Conservation (phyloP, 2,113 vertebrate species). For the Bucco capensis region DNA sequence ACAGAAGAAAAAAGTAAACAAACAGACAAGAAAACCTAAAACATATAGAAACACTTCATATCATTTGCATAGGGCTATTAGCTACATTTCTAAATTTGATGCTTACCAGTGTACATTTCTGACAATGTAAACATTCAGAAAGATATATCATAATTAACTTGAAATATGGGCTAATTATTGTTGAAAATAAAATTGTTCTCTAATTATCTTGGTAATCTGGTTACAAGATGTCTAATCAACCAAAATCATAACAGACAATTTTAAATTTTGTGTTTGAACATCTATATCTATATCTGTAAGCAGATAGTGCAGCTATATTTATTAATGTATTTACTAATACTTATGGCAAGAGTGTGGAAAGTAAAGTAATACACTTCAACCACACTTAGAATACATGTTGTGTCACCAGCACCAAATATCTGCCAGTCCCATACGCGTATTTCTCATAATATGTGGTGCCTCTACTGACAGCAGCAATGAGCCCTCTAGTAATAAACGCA, state of each 20-base stretch:
- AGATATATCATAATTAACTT: conserved; percentile 9
- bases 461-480: not conserved
- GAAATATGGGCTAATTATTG: conserved; percentile 27
- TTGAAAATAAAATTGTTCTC: conserved; percentile 32
- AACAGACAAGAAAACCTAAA: no score
- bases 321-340: not conserved
- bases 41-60: not conserved
- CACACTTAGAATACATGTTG: not conserved
- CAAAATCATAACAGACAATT: not conserved
- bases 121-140: not conserved
- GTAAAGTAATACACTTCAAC: not conserved
- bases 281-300: not conserved
- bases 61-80: not conserved
- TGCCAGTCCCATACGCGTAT: not conserved
- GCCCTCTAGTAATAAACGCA: not conserved
- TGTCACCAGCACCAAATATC: not conserved
- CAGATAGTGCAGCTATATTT: not conserved
- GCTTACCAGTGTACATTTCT: not conserved
- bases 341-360: not conserved
- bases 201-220: conserved; percentile 24
- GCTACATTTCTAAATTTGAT: not conserved
- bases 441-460: not conserved
- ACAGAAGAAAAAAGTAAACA: not conserved
- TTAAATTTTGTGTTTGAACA: not conserved
- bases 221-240: not conserved